Conservation (phyloP, 2,888 invertebrate genomes). For the Perdita meconis region DNA sequence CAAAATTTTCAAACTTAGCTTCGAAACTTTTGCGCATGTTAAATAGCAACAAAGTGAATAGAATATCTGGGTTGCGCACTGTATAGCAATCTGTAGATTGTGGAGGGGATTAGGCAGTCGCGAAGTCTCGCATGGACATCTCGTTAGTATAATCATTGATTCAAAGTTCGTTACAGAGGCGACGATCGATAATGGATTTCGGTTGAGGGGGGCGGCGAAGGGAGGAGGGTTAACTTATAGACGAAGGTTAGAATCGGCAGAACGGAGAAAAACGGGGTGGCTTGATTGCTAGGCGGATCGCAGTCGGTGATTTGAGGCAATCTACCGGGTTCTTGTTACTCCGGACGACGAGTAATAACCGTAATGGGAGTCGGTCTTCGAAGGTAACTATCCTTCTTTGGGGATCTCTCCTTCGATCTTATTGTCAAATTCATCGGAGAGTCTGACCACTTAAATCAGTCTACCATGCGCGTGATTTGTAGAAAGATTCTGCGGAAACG, state of each 20-base stretch:
- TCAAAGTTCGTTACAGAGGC: slow-evolving; percentile 77
- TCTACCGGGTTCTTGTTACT: slow-evolving; percentile 82
- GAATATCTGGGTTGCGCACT: too few species aligned
- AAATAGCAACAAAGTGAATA: too few species aligned
- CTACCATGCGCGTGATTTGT: slow-evolving; percentile 72
- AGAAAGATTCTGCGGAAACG: slow-evolving; percentile 49
- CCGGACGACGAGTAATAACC: slow-evolving; percentile 81
- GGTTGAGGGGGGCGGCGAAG: slow-evolving; percentile 15
- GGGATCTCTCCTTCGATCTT: slow-evolving; percentile 71
- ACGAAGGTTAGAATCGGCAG: slow-evolving; percentile 64
- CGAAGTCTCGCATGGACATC: slow-evolving; percentile 68
- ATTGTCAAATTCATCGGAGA: slow-evolving; percentile 71
- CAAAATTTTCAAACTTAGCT: too few species aligned
- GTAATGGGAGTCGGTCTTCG: slow-evolving; percentile 79
- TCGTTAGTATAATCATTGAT: slow-evolving; percentile 78
- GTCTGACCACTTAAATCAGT: slow-evolving; percentile 67
- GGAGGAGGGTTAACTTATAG: slow-evolving; percentile 61
- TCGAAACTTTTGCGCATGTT: too few species aligned
- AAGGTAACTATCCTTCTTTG: slow-evolving; percentile 70
- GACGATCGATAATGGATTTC: slow-evolving; percentile 78
- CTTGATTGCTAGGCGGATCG: slow-evolving; percentile 82
- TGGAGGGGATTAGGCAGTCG: slow-evolving; percentile 26
- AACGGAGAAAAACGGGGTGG: slow-evolving; percentile 72
- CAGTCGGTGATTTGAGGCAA: slow-evolving; percentile 81
- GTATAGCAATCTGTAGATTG: slow-evolving; percentile 38